These are phyloP conservation scores for Octonoba sinensis DNA, from an alignment of 2,888 invertebrate species.

Conservation along the genomic window DNA sequence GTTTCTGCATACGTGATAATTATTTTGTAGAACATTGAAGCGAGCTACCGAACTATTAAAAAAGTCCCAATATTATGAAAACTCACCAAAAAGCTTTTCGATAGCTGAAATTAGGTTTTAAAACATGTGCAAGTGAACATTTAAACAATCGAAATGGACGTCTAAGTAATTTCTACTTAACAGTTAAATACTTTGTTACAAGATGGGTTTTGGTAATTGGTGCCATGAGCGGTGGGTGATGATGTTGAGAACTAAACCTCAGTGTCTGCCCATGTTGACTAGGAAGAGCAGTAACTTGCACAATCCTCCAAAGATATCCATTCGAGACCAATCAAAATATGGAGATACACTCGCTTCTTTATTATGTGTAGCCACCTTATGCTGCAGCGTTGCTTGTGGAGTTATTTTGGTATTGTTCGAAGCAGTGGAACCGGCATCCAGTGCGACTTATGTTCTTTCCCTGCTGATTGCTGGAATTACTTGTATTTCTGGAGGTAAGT, in stretches of 20 bases:
- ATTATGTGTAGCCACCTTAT: conserved; percentile 26
- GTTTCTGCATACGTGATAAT: no score
- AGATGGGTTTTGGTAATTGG: conserved; percentile 36
- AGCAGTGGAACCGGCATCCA: background rate
- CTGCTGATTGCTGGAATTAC: conserved; percentile 25
- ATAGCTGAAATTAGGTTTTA: no score
- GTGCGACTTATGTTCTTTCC: conserved; percentile 30
- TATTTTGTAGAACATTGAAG: no score
- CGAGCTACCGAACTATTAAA: no score
- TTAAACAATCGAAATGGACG: no score
- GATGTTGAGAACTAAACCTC: conserved; percentile 53
- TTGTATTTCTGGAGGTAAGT: conserved; percentile 42
- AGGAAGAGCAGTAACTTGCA: conserved; percentile 43
- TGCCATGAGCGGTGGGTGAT: conserved; percentile 41
- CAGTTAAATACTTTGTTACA: background rate
- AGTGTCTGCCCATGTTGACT: conserved; percentile 33
- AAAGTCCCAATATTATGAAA: no score
- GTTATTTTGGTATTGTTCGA: conserved; percentile 24
- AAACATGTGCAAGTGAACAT: no score
- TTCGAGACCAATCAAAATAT: conserved; percentile 5
- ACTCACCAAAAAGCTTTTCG: no score
- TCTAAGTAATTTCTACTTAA: no score
- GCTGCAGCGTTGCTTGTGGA: conserved; percentile 39
- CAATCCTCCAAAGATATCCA: conserved; percentile 20
- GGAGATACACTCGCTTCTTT: background rate